These are phyloP conservation scores for Cydia strobilella DNA, from an alignment of 1,140 invertebrate species.

Conservation along the genomic window DNA sequence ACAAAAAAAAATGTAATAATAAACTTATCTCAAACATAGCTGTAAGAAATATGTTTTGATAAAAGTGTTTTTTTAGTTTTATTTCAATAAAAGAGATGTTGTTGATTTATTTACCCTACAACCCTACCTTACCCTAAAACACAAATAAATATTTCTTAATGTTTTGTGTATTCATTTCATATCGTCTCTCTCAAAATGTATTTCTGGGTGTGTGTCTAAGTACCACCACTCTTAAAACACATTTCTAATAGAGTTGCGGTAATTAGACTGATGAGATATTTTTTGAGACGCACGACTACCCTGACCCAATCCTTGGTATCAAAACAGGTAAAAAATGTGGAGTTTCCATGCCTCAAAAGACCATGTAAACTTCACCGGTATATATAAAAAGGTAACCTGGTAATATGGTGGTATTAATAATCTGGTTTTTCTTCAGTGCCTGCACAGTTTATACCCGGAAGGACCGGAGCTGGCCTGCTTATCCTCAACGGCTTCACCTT, in stretches of 20 bases:
- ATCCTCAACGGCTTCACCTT: conserved; percentile 75
- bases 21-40: conserved; percentile 21
- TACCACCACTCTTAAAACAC: background rate
- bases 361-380: background rate
- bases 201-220: background rate
- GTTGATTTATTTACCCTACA: conserved; percentile 35
- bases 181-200: background rate
- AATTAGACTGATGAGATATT: background rate
- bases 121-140: conserved; percentile 13
- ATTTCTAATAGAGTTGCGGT: background rate
- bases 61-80: conserved; percentile 35
- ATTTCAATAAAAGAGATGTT: conserved; percentile 48
- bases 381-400: background rate
- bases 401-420: conserved; percentile 45
- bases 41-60: conserved; percentile 27
- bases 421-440: conserved; percentile 73
- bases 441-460: conserved; percentile 70
- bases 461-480: conserved; percentile 68
- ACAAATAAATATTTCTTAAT: conserved; percentile 46
- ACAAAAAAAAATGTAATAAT: conserved; percentile 4
- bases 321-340: background rate
- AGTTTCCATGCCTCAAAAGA: conserved; percentile 6
- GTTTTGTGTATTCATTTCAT: conserved; percentile 60
- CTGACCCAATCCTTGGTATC: background rate
- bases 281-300: conserved; percentile 5